phyloP scores from a whole-genome alignment of 2,113 vertebrate species.

The Heterotilapia buettikoferi region DNA sequence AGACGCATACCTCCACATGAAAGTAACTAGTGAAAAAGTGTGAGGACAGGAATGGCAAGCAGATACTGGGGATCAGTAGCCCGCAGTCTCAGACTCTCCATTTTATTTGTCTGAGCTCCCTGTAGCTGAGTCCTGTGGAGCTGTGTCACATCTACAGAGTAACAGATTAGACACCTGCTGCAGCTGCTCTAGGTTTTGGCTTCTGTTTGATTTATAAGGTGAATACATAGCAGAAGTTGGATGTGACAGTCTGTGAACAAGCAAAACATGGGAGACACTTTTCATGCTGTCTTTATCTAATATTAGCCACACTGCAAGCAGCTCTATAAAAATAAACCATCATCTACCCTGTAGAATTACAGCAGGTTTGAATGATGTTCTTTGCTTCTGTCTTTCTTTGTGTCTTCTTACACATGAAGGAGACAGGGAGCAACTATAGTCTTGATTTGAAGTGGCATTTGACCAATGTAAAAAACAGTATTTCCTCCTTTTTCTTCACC shows the following conservation, averaged over 20 bases:
- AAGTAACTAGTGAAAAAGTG: background rate
- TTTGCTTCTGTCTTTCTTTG: background rate
- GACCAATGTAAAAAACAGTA: background rate
- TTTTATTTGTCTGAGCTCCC: background rate
- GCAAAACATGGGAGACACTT: background rate
- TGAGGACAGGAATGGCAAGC: background rate
- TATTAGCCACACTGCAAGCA: background rate
- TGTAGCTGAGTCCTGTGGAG: background rate
- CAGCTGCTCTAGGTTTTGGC: background rate
- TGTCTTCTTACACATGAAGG: background rate
- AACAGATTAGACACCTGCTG: background rate
- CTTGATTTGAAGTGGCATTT: background rate
- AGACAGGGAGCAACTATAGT: background rate
- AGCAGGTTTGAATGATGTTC: background rate
- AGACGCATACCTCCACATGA: background rate
- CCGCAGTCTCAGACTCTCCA: background rate
- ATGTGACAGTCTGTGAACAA: background rate
- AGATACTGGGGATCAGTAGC: background rate
- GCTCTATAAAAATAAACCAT: background rate
- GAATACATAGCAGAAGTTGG: background rate
- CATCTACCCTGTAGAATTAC: background rate
- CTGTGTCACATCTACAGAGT: background rate
- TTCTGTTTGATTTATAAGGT: background rate
- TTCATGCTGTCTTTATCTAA: background rate
- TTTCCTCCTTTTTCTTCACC: background rate